Evolutionary conservation across 2,888 invertebrate species (phyloP).

Genomic region (Drosophila paramelanica): DNA sequence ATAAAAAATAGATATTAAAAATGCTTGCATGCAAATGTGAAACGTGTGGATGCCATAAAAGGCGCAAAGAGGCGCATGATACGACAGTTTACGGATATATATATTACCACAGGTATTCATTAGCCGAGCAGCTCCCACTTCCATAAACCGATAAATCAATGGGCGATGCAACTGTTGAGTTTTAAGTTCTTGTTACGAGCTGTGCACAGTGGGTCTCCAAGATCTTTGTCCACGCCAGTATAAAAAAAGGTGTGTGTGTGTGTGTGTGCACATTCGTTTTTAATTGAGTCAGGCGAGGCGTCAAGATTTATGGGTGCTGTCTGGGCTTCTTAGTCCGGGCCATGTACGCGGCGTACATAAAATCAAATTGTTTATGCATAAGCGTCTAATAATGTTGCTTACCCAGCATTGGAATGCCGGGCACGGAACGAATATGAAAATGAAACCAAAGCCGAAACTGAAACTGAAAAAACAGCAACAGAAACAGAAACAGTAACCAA

Average conservation of each 20-base stretch:
- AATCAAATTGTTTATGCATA: slow-evolving; percentile 69
- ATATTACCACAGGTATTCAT: slow-evolving; percentile 33
- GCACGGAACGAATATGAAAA: slow-evolving; percentile 55
- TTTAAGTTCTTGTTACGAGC: slow-evolving; percentile 16
- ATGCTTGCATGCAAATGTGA: slow-evolving; percentile 47
- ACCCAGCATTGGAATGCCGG: slow-evolving; percentile 58
- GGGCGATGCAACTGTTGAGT: slow-evolving; percentile 53
- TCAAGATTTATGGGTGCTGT: slow-evolving; percentile 63
- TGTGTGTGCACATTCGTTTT: slow-evolving; percentile 10
- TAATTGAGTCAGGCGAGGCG: slow-evolving; percentile 61
- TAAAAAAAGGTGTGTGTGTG: slow-evolving; percentile 2
- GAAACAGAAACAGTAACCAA: slow-evolving; percentile 2
- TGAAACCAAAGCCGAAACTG: slow-evolving; percentile 18
- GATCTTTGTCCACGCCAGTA: not conserved
- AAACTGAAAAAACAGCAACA: slow-evolving; percentile 11
- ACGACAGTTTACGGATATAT: slow-evolving; percentile 51
- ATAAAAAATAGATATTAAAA: not conserved
- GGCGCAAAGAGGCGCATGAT: slow-evolving; percentile 57
- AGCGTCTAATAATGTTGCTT: slow-evolving; percentile 47
- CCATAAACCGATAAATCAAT: slow-evolving; percentile 53
- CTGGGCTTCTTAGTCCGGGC: slow-evolving; percentile 39
- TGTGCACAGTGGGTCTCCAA: slow-evolving; percentile 1
- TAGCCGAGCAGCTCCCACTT: slow-evolving; percentile 48
- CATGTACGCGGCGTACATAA: slow-evolving; percentile 55
- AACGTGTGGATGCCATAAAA: slow-evolving; percentile 62